Evolutionary conservation across 2,888 invertebrate species (phyloP).

Genomic region (Hipparchia semele): DNA sequence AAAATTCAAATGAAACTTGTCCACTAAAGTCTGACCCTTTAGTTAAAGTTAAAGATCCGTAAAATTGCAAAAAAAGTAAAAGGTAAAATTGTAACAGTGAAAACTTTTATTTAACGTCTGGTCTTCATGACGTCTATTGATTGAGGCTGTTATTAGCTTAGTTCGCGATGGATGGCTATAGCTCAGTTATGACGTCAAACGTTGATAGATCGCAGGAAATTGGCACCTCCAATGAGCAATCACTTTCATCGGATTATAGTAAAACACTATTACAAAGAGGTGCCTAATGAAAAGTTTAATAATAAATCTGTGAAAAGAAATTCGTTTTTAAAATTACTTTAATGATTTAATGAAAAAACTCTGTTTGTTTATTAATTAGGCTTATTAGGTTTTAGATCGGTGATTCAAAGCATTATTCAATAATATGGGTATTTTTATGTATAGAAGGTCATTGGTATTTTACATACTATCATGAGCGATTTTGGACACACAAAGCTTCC

Average conservation of each 20-base stretch:
- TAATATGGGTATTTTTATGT: too few species aligned
- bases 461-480: too few species aligned
- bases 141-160: conserved; percentile 20
- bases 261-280: not conserved
- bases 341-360: too few species aligned
- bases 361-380: too few species aligned
- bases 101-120: not conserved
- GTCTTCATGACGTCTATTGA: conserved; percentile 8
- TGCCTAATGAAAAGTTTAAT: not conserved
- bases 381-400: too few species aligned
- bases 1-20: too few species aligned
- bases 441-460: too few species aligned
- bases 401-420: too few species aligned
- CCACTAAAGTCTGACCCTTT: too few species aligned
- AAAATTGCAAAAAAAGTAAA: not conserved
- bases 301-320: not conserved
- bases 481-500: too few species aligned
- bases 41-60: too few species aligned
- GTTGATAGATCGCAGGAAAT: conserved; percentile 16
- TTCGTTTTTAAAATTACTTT: not conserved
- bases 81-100: not conserved
- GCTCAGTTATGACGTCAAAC: conserved; percentile 14
- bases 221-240: conserved; percentile 5
- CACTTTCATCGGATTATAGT: conserved; percentile 6
- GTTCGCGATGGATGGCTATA: conserved; percentile 1